Evolutionary conservation across 2,797 vertebrate genomes (phyloP).

Genomic region (Galaxias olidus): DNA sequence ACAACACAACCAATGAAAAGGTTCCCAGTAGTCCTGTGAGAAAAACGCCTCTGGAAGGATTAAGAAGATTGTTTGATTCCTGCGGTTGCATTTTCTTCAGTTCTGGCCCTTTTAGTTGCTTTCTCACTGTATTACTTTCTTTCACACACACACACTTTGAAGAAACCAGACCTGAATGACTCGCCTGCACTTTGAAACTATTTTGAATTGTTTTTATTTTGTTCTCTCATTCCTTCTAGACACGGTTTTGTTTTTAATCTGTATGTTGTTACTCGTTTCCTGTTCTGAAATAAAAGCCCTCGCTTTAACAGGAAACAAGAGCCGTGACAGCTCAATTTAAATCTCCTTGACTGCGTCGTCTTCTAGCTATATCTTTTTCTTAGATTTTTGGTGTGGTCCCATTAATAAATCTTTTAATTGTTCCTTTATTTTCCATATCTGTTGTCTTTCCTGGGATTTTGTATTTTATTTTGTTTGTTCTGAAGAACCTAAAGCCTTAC

Average conservation of each 20-base stretch:
- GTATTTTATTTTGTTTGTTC: constrained; percentile 35
- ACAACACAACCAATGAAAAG: too few species aligned
- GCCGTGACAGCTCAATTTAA: too few species aligned
- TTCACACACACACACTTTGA: too few species aligned
- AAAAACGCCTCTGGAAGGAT: too few species aligned
- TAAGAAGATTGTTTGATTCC: too few species aligned
- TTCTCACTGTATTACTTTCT: not conserved
- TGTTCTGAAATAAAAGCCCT: constrained; percentile 34
- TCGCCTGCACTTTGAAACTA: constrained; percentile 70
- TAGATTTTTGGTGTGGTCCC: constrained; percentile 50
- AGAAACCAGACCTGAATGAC: constrained; percentile 61
- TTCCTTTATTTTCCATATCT: constrained; percentile 28
- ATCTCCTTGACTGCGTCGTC: too few species aligned
- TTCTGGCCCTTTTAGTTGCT: too few species aligned
- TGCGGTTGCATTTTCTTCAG: too few species aligned
- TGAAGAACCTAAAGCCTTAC: constrained; percentile 76
- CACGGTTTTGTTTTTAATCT: constrained; percentile 62
- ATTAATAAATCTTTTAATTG: constrained; percentile 32
- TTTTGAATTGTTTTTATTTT: not conserved
- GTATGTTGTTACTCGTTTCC: constrained; percentile 65
- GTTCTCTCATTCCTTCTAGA: constrained; percentile 29
- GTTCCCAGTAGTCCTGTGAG: too few species aligned
- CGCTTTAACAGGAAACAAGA: constrained; percentile 2
- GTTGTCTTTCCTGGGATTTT: constrained; percentile 27
- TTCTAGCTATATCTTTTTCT: constrained; percentile 38